Percentiles rank a stretch among this genome's conserved stretches.
phyloP scores from a whole-genome alignment of 1,140 invertebrate genomes.

The Saccostrea cuccullata region DNA sequence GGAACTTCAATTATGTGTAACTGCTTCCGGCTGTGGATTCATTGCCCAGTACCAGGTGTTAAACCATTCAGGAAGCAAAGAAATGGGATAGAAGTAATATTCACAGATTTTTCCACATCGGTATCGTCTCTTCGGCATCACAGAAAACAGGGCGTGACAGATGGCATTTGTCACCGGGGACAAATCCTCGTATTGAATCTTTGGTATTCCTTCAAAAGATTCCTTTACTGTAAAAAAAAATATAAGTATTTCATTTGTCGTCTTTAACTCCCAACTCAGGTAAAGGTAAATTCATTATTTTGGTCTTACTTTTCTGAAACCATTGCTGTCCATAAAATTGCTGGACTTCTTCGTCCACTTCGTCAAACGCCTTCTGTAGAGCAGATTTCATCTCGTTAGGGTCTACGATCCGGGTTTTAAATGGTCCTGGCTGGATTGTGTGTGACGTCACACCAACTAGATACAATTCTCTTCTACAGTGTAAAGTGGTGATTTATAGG shows the following conservation, averaged over 20 bases:
- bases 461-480: slow-evolving; percentile 48
- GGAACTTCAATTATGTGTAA: neutral
- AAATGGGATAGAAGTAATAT: slow-evolving; percentile 37
- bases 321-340: slow-evolving; percentile 39
- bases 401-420: slow-evolving; percentile 42
- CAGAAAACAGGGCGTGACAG: slow-evolving; percentile 34
- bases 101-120: slow-evolving; percentile 34
- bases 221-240: slow-evolving; percentile 32
- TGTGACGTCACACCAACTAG: slow-evolving; percentile 45
- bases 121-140: slow-evolving; percentile 29
- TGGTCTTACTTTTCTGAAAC: slow-evolving; percentile 40
- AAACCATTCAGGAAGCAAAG: slow-evolving; percentile 41
- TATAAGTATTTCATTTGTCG: neutral
- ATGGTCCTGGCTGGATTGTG: slow-evolving; percentile 47
- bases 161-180: slow-evolving; percentile 40
- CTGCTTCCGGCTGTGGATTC: neutral
- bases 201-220: neutral
- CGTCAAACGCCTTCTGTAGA: slow-evolving; percentile 40
- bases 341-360: slow-evolving; percentile 10
- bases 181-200: slow-evolving; percentile 20
- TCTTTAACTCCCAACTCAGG: neutral
- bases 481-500: neutral
- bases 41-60: slow-evolving; percentile 46
- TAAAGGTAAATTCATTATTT: neutral
- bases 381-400: neutral